Base-by-base conservation (phyloP, 2,113 vertebrate species). In the Cepphus grylle region DNA sequence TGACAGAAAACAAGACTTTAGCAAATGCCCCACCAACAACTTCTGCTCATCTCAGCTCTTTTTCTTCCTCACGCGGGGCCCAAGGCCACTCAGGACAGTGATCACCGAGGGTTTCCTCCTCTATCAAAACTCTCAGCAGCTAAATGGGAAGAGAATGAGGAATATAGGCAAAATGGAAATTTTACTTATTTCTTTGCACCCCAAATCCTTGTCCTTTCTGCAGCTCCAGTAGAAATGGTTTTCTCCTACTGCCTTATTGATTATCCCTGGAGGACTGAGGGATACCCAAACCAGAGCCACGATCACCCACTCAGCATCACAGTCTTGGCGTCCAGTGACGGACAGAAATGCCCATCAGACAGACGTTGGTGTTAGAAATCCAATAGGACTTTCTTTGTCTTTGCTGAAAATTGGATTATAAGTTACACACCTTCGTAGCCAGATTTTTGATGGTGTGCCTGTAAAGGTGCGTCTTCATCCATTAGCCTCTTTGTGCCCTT, bases 31-130 rank as follows among this genome's bases (percentile, higher is more conserved):
- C 40, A 20, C 15, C 47, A 69, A 26, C 0, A 4, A 63, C 21
- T 88, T 89, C 53, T 92, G 83, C 81, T 93, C 70, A 69, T n/a
- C 52, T 94, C 87, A 90, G 84, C 78, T 93, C 32, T 69, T 93
- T 72, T 89, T 73, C 81, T 93, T 94, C 81, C 90, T 69, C 66
- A 74, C 4, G 0, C 2, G 3, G 18, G 17, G 11, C 42, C 29
- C 2, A 0, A 76, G 49, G 19, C 23, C 2, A 2, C n/a, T 87
- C 73, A 73, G 78, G 66, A 53, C 43, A 72, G 16, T 0, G 21
- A 20, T 49, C 42, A 56, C 38, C 58, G 67, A 62, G 25, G 10
- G 1, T 82, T 85, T 83, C 52, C 69, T 81, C 32, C 21, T 76
- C 43, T 59, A 5, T 18, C 40, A 90, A 82, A 91, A 38, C 27